Base-by-base conservation (phyloP, 2,797 vertebrate species). In the Ara ararauna region DNA sequence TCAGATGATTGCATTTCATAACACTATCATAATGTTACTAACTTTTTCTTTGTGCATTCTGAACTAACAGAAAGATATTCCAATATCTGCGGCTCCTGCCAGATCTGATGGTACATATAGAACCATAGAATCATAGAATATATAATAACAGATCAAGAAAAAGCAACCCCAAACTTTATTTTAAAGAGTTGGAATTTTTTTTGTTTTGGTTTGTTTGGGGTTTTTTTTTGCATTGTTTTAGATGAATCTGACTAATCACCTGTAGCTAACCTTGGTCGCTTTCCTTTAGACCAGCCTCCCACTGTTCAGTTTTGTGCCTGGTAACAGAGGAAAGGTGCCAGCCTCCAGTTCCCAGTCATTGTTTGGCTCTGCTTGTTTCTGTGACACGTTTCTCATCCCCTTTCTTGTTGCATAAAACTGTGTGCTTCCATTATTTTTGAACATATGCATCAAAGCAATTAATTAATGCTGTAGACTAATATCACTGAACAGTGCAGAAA, bases 191-290 rank as follows among this genome's bases (percentile, higher is more conserved):
- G 56, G 22, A 1, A 2, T 53, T 80, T 3, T 1, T 22, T 16
- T 53, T 51, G 13, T 16, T 9, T 5, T 36, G 34, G 12, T 19
- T 54, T 27, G 42, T 23, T 13, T 58, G 5, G 22, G 4, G 24
- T 0, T 5, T 5, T 29, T 29, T 64, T 66, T 64, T n/a, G 6
- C 8, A 6, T n/a, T 58, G 78, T 42, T 85, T 34, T 0, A 7
- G 50, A 3, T 9, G 13, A 40, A 17, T 40, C 18, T 54, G 51
- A 40, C 11, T 47, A 20, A 60, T 36, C 7, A 7, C 47, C 19
- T 72, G 2, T 51, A 21, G 13, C 45, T 56, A 15, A 56, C 20
- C 18, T 54, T 32, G 29, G 8, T 51, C 12, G 5, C 65, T 77
- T 86, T 78, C 27, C 62, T 65, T 32, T 48, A 34, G 30, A 56